Evolutionary conservation across 2,888 invertebrate genomes (phyloP).

Genomic region (Gortyna flavago): DNA sequence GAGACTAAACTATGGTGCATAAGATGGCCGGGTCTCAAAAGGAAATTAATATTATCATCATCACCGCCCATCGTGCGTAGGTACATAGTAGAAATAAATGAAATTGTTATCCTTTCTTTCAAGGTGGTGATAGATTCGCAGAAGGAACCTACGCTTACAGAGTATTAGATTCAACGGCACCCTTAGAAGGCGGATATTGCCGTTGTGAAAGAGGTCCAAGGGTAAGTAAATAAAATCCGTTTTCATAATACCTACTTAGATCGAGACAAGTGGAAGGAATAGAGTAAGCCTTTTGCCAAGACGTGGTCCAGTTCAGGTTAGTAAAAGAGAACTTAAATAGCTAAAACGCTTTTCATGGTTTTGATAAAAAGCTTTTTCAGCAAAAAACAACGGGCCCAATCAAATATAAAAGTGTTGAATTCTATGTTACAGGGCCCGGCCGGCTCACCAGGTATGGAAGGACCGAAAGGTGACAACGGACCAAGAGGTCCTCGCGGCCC

Average conservation of each 20-base stretch:
- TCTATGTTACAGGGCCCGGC: slow-evolving; percentile 88
- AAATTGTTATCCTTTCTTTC: not conserved
- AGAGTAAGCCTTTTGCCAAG: too few species aligned
- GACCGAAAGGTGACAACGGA: slow-evolving; percentile 91
- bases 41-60: not conserved
- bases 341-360: too few species aligned
- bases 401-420: too few species aligned
- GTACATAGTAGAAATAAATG: not conserved
- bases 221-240: slow-evolving; percentile 78
- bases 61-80: too few species aligned
- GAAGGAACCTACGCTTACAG: slow-evolving; percentile 88
- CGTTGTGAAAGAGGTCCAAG: slow-evolving; percentile 92
- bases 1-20: not conserved
- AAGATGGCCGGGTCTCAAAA: not conserved
- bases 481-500: slow-evolving; percentile 90
- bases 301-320: too few species aligned
- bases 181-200: slow-evolving; percentile 90
- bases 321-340: too few species aligned
- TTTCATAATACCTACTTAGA: too few species aligned
- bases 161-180: slow-evolving; percentile 91
- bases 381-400: too few species aligned
- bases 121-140: slow-evolving; percentile 80
- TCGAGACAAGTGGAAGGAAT: too few species aligned
- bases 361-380: too few species aligned
- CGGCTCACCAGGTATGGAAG: slow-evolving; percentile 91